Evolutionary conservation across 2,113 vertebrate genomes (phyloP), one percentile per base, ranked within the genome.

Genomic region (Paedocypris sp.): DNA sequence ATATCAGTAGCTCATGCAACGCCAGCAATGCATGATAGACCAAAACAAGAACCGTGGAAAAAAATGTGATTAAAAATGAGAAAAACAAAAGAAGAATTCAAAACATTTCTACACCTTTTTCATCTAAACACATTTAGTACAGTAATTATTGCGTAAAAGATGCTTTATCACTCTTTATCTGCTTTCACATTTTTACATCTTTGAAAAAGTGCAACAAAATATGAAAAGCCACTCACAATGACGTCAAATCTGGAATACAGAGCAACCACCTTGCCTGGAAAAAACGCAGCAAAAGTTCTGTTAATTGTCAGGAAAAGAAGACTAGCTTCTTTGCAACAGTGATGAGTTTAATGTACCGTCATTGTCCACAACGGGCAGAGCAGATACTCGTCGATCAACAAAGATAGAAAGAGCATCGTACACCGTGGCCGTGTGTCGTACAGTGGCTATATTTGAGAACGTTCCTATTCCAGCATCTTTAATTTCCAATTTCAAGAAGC

Each of bases 231-330:
- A 76, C 94, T 93, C 75, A 98, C 94, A 71, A 98, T 97, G 33
- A 97, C 92, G 2, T 98, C 94, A 2, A 98, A 97, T 60, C 92
- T 85, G 1, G 94, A 94, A 71, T 98, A 98, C 52, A 98, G 85
- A 2, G 91, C 91, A 6, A 97, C 90, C 3, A 97, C 94, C 69
- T 80, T 85, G 33, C 92, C 94, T 98, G 66, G 1, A 74, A 67
- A 72, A 49, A 20, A 67, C 16, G 59, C 2, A 32, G 1, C 35
- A n/a, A 4, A 11, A 28, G 11, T 12, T 3, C 6, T 8, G 15
- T 25, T 26, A 9, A 16, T 13, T 22, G 9, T 9, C 4, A 2
- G 3, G 15, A 39, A 8, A 8, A 16, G 13, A 39, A 16, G 2
- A 16, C 5, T 38, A 9, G n/a, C 3, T 32, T 16, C 46, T 3